Evolutionary conservation across 2,797 vertebrate species (phyloP), one percentile per base, ranked within the genome.

Genomic region (Intellagama lesueurii): DNA sequence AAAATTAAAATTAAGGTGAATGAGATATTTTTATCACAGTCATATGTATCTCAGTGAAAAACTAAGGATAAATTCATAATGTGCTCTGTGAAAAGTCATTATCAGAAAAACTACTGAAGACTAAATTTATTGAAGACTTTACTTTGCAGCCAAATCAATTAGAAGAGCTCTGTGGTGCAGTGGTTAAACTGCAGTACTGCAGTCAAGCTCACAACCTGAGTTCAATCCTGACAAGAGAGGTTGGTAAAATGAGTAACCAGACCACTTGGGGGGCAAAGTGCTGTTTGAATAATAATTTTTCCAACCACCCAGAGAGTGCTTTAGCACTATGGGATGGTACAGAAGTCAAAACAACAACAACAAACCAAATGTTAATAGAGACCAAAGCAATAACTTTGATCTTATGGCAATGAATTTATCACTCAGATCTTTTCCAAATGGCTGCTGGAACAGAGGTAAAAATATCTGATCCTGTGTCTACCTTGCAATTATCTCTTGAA

Each of bases 1-100:
- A 78, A 89, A 60, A 91, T 64, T 60, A 89, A 85, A 85, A 72
- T 79, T 83, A 86, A 24, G 68, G 90, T 1, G 81, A 90, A 91
- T 72, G 3, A 1, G 14, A 35, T n/a, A 82, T 7, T 68, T 68
- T 89, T 89, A 88, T 0, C 79, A 3, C 30, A 90, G 5, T 52
- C 22, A 81, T 47, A 75, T 35, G 60, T 7, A 88, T 47, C 12
- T 70, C 3, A 82, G 30, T 40, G 91, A 89, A 88, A 60, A 1
- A 78, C 30, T 35, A 90, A 86, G 86, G 49, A 1, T 84, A 47
- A 24, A 87, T 85, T 47, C 22, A 87, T 11, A 40, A 70, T 12
- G 3, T 89, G 19, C 22, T 79, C 35, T n/a, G 84, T 70, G 44
- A 44, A 69, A 70, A 64, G 35, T 44, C 3, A 60, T 6, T 72